Base-by-base conservation (phyloP, 2,888 invertebrate species). In the Melanchra persicariae region DNA sequence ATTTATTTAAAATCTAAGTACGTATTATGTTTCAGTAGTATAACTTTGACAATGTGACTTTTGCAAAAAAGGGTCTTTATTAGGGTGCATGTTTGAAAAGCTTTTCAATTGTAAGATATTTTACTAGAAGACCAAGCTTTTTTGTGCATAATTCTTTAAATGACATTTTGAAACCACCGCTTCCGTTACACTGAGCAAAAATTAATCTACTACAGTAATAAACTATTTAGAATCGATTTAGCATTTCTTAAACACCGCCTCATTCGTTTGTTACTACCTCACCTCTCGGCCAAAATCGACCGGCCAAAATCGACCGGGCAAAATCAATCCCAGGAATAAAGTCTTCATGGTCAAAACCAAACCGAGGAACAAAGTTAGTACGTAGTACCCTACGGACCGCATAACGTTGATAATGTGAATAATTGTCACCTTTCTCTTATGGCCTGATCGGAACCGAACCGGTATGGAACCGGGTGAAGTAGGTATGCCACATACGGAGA, bases 351-450 rank as follows among this genome's bases (percentile, higher is more conserved):
- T 22, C 37, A 57, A 57, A 60, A 43, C 15, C 12, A 45, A 24
- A 15, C 22, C 12, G 19, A 10, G 43, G 0, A 9, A 51, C 62
- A 51, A 37, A 43, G 15, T 26, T 15, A 26, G 59, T 55, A 45
- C n/a, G n/a, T n/a, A n/a, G n/a, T n/a, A n/a, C n/a, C 19, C n/a
- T 12, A 52, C 12, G 7, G 22, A 4, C 37, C 15, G 19, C 40
- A 19, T 47, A n/a, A 47, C 17, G 54, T 64, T 51, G 70, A 75
- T 79, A 75, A 68, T 76, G 57, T 61, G 64, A 60, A 54, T 61
- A 71, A 68, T 83, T 84, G 74, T 77, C 83, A 83, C 84, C 84
- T 83, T 84, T 83, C 84, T 81, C 81, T 79, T 71, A 55, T 9
- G 51, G 64, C 72, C 64, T 67, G 76, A 74, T 79, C 73, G 71